Conservation (phyloP, 2,113 vertebrate genomes). For the Colinus virginianus region DNA sequence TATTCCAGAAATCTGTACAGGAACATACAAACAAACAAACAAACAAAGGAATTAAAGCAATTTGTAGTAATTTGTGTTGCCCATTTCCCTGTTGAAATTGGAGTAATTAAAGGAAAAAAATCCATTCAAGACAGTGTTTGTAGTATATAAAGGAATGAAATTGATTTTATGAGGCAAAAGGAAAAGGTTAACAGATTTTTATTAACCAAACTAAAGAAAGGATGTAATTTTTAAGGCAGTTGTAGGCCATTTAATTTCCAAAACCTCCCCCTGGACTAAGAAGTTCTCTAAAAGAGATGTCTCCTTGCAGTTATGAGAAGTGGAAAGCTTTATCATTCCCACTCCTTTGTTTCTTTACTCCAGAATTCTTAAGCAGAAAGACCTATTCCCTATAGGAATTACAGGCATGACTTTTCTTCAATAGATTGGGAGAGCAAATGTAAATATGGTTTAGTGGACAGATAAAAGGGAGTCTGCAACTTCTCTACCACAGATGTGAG, state of each 20-base stretch:
- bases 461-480: not conserved
- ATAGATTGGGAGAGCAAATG: not conserved
- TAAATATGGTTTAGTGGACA: not conserved
- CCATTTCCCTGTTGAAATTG: not conserved
- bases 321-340: not conserved
- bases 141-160: not conserved
- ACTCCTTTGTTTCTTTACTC: not conserved
- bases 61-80: conserved; percentile 15
- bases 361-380: not conserved
- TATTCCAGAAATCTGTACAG: conserved; percentile 37
- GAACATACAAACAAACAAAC: conserved; percentile 18
- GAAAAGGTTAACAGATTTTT: not conserved
- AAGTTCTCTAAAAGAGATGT: not conserved
- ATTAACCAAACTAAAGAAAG: not conserved
- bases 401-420: not conserved
- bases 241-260: not conserved
- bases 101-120: not conserved
- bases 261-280: not conserved
- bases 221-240: not conserved
- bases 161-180: not conserved
- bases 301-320: not conserved
- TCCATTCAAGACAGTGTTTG: not conserved
- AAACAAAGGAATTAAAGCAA: not conserved
- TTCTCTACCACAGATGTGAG: not conserved
- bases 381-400: not conserved